These are phyloP conservation scores for Anarsia innoxiella DNA, from an alignment of 2,888 invertebrate genomes.

Conservation along the genomic window DNA sequence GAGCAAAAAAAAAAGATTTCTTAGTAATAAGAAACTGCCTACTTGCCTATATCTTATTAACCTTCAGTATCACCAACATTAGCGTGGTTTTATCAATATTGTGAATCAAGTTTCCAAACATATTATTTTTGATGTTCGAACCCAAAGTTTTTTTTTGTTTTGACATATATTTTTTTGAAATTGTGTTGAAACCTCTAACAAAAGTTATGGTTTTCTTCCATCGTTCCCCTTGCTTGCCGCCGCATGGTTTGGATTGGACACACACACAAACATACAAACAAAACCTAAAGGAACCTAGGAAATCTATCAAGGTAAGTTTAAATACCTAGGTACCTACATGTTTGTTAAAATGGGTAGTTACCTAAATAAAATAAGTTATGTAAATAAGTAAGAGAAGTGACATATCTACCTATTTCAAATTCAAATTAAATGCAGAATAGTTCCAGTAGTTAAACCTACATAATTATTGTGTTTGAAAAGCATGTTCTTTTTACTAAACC, in stretches of 20 bases:
- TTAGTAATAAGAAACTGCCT: no score
- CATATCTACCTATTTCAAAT: background rate
- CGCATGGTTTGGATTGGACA: constrained; percentile 29
- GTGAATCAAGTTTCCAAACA: no score
- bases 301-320: constrained; percentile 61
- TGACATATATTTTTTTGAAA: background rate
- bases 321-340: no score
- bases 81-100: no score
- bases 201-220: constrained; percentile 35
- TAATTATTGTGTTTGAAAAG: background rate
- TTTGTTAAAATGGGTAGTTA: no score
- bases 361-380: no score
- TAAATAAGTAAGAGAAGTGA: no score
- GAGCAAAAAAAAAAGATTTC: no score
- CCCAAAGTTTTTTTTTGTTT: background rate
- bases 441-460: background rate
- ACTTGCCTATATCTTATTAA: no score
- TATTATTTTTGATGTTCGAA: background rate
- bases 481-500: background rate
- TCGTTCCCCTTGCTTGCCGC: constrained; percentile 42
- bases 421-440: no score
- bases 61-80: no score
- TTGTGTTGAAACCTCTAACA: constrained; percentile 1
- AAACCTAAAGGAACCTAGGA: constrained; percentile 56
- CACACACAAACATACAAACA: constrained; percentile 15